Evolutionary conservation across 1,140 invertebrate species (phyloP).

Genomic region (Panagrolaimus sp.): DNA sequence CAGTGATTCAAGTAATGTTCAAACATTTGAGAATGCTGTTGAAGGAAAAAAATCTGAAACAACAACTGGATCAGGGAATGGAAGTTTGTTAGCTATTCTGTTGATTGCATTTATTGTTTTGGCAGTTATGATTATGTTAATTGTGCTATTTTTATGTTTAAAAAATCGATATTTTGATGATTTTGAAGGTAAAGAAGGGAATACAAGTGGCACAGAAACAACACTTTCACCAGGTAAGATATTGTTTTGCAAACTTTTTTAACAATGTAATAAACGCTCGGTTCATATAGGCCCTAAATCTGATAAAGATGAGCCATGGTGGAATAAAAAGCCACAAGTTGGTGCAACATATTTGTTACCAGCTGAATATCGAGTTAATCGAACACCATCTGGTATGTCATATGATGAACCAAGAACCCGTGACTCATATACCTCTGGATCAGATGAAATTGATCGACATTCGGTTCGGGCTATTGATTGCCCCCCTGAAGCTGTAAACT

Average conservation of each 20-base stretch:
- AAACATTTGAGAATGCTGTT: not conserved
- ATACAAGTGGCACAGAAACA: not conserved
- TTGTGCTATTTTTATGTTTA: conserved; percentile 28
- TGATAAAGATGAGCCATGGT: conserved; percentile 1
- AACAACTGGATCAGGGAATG: conserved; percentile 2
- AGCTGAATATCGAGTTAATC: conserved; percentile 6
- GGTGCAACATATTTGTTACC: conserved; percentile 4
- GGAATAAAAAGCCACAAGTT: not conserved
- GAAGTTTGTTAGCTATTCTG: conserved; percentile 25
- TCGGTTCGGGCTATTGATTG: conserved; percentile 1
- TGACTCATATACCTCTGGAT: not conserved
- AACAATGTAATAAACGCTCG: too few species aligned
- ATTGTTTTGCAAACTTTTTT: too few species aligned
- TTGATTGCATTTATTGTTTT: conserved; percentile 25
- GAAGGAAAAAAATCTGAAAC: not conserved
- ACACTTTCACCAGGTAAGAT: not conserved
- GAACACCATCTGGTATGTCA: not conserved
- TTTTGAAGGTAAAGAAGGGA: conserved; percentile 12
- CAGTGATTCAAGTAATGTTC: not conserved
- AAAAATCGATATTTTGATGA: conserved; percentile 19
- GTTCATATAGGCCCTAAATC: too few species aligned
- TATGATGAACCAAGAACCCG: not conserved
- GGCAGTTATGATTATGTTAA: conserved; percentile 26
- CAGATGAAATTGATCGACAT: not conserved
- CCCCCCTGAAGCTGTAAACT: not conserved